These are phyloP conservation scores for Characodon lateralis DNA, from an alignment of 2,797 vertebrate genomes.

Conservation along the genomic window DNA sequence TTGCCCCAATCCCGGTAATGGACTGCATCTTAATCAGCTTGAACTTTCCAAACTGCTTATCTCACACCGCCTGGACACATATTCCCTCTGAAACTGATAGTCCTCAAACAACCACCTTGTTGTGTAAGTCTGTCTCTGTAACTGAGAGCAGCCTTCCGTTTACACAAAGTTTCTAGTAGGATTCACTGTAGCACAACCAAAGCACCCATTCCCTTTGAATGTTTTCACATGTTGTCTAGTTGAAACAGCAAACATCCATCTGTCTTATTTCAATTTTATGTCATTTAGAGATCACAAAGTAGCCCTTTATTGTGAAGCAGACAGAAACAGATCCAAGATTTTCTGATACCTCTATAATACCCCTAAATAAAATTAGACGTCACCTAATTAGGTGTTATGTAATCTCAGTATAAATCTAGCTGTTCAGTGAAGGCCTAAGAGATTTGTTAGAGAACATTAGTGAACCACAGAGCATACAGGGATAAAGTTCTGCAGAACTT, in stretches of 20 bases:
- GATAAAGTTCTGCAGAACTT: too few relatives aligned
- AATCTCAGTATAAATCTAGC: too few relatives aligned
- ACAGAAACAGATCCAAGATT: neutral
- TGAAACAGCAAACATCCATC: neutral
- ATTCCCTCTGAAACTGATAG: conserved; percentile 56
- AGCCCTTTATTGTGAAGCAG: neutral
- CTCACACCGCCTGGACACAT: conserved; percentile 31
- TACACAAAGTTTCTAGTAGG: neutral
- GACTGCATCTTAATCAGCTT: conserved; percentile 65
- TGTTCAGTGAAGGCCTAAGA: too few relatives aligned
- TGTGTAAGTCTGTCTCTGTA: conserved; percentile 22
- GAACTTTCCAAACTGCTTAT: conserved; percentile 63
- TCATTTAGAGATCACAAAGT: neutral
- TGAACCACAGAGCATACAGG: too few relatives aligned
- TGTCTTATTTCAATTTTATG: neutral
- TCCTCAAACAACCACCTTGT: conserved; percentile 25
- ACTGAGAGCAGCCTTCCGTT: neutral
- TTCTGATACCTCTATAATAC: neutral
- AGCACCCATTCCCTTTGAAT: neutral
- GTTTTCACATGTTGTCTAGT: neutral
- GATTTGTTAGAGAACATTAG: too few relatives aligned
- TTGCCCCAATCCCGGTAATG: conserved; percentile 74
- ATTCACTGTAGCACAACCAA: neutral
- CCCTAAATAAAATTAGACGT: neutral
- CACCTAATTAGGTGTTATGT: too few relatives aligned